Evolutionary conservation across 1,140 invertebrate genomes (phyloP).

Genomic region (Zaprionus lachaisei): DNA sequence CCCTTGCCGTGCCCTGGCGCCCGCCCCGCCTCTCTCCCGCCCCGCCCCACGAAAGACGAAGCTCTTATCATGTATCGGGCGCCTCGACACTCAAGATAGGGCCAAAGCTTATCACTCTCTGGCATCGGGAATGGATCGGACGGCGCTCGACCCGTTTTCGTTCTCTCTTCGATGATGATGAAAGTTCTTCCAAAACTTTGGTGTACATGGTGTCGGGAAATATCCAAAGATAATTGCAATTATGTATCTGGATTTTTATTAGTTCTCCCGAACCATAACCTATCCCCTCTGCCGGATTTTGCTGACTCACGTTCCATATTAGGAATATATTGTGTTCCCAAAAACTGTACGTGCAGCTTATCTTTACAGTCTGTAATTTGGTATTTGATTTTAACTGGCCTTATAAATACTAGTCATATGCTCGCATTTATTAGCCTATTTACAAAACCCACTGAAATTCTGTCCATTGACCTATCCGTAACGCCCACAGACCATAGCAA

Average conservation of each 20-base stretch:
- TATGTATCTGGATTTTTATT: neutral
- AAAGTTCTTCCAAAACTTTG: slow-evolving; percentile 7
- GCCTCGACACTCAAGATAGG: slow-evolving; percentile 41
- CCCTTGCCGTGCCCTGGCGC: neutral
- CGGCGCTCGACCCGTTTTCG: slow-evolving; percentile 10
- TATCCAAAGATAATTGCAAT: slow-evolving; percentile 2
- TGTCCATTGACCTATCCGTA: slow-evolving; percentile 34
- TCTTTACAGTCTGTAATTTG: slow-evolving; percentile 39
- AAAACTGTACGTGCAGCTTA: slow-evolving; percentile 10
- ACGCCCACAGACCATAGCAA: slow-evolving; percentile 24
- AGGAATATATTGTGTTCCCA: neutral
- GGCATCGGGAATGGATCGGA: slow-evolving; percentile 34
- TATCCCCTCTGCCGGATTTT: slow-evolving; percentile 30
- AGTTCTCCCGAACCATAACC: slow-evolving; percentile 41
- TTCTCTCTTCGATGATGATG: slow-evolving; percentile 12
- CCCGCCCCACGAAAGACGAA: neutral
- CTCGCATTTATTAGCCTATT: slow-evolving; percentile 37
- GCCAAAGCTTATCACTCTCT: slow-evolving; percentile 41
- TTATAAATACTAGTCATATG: slow-evolving; percentile 40
- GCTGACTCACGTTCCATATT: slow-evolving; percentile 23
- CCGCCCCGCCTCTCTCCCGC: neutral
- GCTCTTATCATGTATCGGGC: slow-evolving; percentile 38
- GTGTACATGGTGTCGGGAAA: neutral
- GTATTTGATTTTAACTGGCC: slow-evolving; percentile 47
- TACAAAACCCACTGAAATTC: slow-evolving; percentile 22